These are phyloP conservation scores for Dryobotodes eremita DNA, from an alignment of 2,888 invertebrate genomes.

Conservation along the genomic window DNA sequence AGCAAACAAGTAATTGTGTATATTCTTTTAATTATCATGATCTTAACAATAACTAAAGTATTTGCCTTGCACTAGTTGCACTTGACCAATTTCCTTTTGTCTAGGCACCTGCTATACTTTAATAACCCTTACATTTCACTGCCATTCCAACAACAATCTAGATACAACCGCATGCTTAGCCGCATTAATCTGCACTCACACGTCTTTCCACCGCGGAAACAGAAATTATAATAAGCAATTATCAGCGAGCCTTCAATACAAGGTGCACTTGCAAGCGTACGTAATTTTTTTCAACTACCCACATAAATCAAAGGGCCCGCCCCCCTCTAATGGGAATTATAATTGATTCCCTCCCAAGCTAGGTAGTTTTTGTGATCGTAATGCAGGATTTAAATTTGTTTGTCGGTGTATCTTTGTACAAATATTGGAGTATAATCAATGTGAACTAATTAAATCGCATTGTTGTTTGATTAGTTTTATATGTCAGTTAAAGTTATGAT, in stretches of 20 bases:
- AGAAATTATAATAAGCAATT: conserved; percentile 66
- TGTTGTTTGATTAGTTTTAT: conserved; percentile 51
- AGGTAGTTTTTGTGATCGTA: conserved; percentile 71
- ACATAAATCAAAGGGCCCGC: conserved; percentile 79
- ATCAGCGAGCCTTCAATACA: conserved; percentile 62
- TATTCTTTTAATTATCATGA: too few species aligned
- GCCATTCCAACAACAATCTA: not conserved
- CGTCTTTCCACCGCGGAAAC: conserved; percentile 53
- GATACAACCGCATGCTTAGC: conserved; percentile 28
- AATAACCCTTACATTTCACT: conserved; percentile 5
- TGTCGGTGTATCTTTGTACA: conserved; percentile 60
- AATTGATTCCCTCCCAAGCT: conserved; percentile 81
- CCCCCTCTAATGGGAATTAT: conserved; percentile 82
- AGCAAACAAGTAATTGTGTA: not conserved
- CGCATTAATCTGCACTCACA: conserved; percentile 41
- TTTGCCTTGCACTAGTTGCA: not conserved
- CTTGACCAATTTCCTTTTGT: not conserved
- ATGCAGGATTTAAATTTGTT: conserved; percentile 68
- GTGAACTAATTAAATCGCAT: conserved; percentile 54
- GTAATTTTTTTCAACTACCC: conserved; percentile 67
- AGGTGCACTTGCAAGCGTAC: conserved; percentile 69
- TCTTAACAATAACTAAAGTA: too few species aligned
- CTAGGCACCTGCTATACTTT: conserved; percentile 13
- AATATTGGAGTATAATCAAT: conserved; percentile 56
- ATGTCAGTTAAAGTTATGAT: not conserved